Evolutionary conservation across 2,797 vertebrate genomes (phyloP), one percentile per base, ranked within the genome.

Genomic region (Sebastes trivittatus): DNA sequence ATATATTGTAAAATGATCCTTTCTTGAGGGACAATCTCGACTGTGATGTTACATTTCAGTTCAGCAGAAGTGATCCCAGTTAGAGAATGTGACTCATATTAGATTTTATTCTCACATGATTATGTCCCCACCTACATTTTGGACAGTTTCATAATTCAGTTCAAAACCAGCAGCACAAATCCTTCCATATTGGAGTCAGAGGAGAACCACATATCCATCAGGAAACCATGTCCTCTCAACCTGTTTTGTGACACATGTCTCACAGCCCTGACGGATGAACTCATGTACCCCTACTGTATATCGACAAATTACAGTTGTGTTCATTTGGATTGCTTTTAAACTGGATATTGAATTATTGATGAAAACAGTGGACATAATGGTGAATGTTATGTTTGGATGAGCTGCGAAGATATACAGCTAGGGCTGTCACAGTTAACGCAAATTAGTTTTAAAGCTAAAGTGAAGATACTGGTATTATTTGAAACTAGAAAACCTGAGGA

Each of bases 381-480:
- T 46, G 42, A 16, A 46, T 46, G 16, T 46, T 46, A 46, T 46
- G 42, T 46, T 3, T 46, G 42, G 42, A 46, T 46, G 0, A 46
- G 42, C 6, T 46, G 42, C 3, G 7, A 1, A 46, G 16, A 46
- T 46, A 18, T 46, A 46, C 16, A 46, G 14, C 16, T 18, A 46
- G 42, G 42, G 42, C 1, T 46, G 42, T 46, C 16, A 46, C 3
- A 46, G 42, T 18, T 46, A 0, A 7, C 0, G 3, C 0, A 46
- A 46, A 46, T 46, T 46, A 18, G 42, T 46, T 46, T 46, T 46
- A 46, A 46, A 46, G 42, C 42, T 46, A 18, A 16, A 46, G 42
- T 18, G 42, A 0, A 46, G 16, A 18, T 46, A 18, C 42, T 46
- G 42, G 6, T 46, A 18, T 46, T 3, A 18, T 46, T 18, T 18